Percentiles rank a stretch among this genome's conserved stretches.
Evolutionary conservation across 64 coral and sea anemone species (phyloP).

Genomic region (Dendrophyllia cribrosa): DNA sequence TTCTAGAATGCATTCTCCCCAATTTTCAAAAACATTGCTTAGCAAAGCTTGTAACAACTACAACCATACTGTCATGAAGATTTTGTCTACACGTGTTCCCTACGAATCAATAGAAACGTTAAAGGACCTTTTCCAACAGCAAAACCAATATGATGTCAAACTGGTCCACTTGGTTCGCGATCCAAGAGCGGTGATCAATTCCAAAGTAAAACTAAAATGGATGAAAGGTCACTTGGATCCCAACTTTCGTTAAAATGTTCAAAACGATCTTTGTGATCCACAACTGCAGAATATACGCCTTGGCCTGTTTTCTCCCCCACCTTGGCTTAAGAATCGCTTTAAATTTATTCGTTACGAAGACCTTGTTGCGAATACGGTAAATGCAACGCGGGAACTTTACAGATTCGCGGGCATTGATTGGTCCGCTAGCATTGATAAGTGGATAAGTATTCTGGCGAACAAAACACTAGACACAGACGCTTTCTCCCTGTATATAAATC

Average conservation of each 20-base stretch:
- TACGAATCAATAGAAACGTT: neutral
- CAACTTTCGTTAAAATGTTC: neutral
- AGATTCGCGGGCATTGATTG: neutral
- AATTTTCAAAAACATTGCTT: neutral
- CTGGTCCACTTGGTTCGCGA: slow-evolving; percentile 1
- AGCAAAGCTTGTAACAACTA: neutral
- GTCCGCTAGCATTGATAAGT: too few relatives aligned
- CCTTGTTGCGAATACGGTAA: neutral
- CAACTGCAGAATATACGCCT: neutral
- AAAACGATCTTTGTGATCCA: neutral
- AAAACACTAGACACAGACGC: too few relatives aligned
- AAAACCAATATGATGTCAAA: neutral
- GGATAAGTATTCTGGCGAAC: too few relatives aligned
- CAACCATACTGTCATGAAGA: neutral
- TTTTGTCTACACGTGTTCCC: neutral
- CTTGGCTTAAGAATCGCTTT: slow-evolving; percentile 6
- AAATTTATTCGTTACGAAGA: neutral
- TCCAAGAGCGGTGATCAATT: neutral
- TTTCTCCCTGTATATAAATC: too few relatives aligned
- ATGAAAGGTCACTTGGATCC: neutral
- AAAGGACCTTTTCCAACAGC: neutral
- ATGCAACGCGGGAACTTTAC: neutral
- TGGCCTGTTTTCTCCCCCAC: neutral
- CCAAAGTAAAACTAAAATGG: neutral
- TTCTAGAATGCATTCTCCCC: neutral